Evolutionary conservation across 2,888 invertebrate genomes (phyloP).

Genomic region (Patella depressa): DNA sequence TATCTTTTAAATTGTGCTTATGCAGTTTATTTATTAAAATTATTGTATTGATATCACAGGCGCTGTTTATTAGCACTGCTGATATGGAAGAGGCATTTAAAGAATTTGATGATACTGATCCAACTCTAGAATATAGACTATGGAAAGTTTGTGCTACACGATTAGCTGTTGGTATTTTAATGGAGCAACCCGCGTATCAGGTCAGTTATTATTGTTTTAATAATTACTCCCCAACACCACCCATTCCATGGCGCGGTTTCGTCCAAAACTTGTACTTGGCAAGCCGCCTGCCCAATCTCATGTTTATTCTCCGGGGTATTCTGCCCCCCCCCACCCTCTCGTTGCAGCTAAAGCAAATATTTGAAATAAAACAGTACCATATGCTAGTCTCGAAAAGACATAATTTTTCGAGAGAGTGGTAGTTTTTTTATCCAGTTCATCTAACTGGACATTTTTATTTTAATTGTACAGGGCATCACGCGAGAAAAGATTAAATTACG

Average conservation of each 20-base stretch:
- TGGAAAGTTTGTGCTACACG: slow-evolving; percentile 78
- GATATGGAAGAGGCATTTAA: slow-evolving; percentile 63
- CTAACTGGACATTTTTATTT: too few relatives aligned
- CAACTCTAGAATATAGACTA: slow-evolving; percentile 76
- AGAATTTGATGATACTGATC: slow-evolving; percentile 71
- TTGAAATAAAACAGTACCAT: too few relatives aligned
- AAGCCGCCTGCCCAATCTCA: too few relatives aligned
- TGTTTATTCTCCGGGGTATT: not conserved
- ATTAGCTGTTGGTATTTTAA: slow-evolving; percentile 74
- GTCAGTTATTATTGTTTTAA: slow-evolving; percentile 41
- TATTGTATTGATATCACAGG: slow-evolving; percentile 49
- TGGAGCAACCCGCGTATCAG: slow-evolving; percentile 73
- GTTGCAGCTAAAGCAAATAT: too few relatives aligned
- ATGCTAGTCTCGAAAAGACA: too few relatives aligned
- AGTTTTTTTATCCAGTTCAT: too few relatives aligned
- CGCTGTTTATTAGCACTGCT: slow-evolving; percentile 64
- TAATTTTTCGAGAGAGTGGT: too few relatives aligned
- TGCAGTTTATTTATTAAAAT: too few relatives aligned
- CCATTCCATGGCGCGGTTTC: too few relatives aligned
- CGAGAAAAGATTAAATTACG: slow-evolving; percentile 75
- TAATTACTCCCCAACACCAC: too few relatives aligned
- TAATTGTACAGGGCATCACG: slow-evolving; percentile 73
- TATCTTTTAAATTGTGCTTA: too few relatives aligned
- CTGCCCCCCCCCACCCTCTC: not conserved
- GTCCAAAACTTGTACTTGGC: too few relatives aligned